Evolutionary conservation across 1,140 invertebrate genomes (phyloP).

Genomic region (Trachelipus rathkii): DNA sequence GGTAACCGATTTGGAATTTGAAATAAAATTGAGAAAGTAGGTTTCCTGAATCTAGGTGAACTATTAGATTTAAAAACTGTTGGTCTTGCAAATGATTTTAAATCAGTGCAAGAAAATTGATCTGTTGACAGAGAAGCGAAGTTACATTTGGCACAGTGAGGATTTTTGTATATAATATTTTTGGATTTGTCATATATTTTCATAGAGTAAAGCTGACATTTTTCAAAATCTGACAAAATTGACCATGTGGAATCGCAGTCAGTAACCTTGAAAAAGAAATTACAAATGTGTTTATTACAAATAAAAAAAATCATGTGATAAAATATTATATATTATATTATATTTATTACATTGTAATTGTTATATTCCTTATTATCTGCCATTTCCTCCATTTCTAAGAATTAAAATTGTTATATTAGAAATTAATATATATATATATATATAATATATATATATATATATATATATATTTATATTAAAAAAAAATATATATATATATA

Average conservation of each 20-base stretch:
- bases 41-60: background rate
- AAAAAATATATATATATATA: too few relatives aligned
- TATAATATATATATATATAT: too few relatives aligned
- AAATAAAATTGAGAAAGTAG: constrained; percentile 1
- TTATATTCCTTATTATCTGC: too few relatives aligned
- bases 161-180: constrained; percentile 49
- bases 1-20: background rate
- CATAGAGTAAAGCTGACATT: constrained; percentile 37
- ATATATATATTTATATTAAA: too few relatives aligned
- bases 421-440: background rate
- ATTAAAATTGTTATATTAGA: background rate
- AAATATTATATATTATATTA: too few relatives aligned
- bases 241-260: constrained; percentile 34
- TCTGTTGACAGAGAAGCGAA: constrained; percentile 23
- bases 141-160: constrained; percentile 51
- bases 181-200: constrained; percentile 3
- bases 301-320: background rate
- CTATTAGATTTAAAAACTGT: background rate
- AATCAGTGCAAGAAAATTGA: background rate
- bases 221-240: constrained; percentile 30
- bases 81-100: background rate
- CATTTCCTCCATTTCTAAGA: background rate
- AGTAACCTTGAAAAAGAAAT: constrained; percentile 31
- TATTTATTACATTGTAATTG: background rate
- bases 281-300: too few relatives aligned